Evolutionary conservation across 2,888 invertebrate genomes (phyloP).

Genomic region (Lepidonotus clava): DNA sequence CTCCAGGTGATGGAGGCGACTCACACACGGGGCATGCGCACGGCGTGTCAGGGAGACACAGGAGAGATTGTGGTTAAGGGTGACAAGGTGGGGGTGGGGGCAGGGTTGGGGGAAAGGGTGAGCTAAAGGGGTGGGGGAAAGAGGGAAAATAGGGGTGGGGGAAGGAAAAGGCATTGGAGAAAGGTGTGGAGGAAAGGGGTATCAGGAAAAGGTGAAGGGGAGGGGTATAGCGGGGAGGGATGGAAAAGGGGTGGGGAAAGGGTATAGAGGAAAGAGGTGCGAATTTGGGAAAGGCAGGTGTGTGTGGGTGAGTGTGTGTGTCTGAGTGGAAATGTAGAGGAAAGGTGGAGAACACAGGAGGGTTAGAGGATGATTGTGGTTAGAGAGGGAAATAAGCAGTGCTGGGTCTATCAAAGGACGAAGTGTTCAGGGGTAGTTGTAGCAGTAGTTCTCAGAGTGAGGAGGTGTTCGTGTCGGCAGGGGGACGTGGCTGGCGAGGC

Average conservation of each 20-base stretch:
- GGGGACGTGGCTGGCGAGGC: too few relatives aligned
- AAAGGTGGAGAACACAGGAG: too few relatives aligned
- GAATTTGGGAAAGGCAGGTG: neutral
- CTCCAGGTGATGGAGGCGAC: slow-evolving; percentile 21
- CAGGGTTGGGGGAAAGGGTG: neutral
- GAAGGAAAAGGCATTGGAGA: neutral
- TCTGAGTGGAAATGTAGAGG: neutral
- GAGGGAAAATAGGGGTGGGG: neutral
- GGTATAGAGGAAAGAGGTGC: neutral
- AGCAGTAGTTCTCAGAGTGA: too few relatives aligned
- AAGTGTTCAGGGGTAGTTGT: too few relatives aligned
- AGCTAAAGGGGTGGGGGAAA: too few relatives aligned
- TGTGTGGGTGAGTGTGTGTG: neutral
- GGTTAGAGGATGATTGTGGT: too few relatives aligned
- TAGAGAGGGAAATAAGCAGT: too few relatives aligned
- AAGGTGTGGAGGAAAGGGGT: neutral
- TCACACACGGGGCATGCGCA: neutral
- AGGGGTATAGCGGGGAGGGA: neutral
- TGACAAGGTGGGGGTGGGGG: neutral
- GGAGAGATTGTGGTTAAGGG: neutral
- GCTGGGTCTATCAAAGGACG: too few relatives aligned
- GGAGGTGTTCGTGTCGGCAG: too few relatives aligned
- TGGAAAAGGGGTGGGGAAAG: neutral
- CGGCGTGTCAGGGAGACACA: neutral
- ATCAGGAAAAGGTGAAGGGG: neutral